Conservation (phyloP, 2,113 vertebrate species). For the Aix galericulata region DNA sequence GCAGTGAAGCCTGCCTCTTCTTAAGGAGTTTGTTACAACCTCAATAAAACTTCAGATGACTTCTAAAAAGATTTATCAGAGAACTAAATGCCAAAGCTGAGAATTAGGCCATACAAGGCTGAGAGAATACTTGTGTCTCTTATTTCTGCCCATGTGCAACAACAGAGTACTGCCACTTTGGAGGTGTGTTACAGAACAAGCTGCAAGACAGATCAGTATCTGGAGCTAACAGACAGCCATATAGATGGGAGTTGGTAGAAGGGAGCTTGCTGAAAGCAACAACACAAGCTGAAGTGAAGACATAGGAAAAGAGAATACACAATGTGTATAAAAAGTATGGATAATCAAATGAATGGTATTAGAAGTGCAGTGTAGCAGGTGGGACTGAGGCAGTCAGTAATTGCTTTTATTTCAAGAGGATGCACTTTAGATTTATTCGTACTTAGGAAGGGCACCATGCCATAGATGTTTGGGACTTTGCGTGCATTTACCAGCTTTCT, state of each 20-base stretch:
- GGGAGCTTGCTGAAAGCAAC: not conserved
- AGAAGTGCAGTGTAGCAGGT: not conserved
- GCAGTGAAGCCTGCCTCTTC: not conserved
- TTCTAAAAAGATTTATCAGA: not conserved
- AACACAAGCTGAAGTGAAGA: not conserved
- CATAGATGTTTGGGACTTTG: not conserved
- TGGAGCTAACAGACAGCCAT: not conserved
- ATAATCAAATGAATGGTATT: not conserved
- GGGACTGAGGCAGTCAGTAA: not conserved
- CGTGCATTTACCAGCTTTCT: not conserved
- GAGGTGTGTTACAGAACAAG: not conserved
- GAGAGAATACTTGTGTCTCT: not conserved
- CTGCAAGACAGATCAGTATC: not conserved
- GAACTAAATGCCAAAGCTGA: not conserved
- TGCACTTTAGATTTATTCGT: not conserved
- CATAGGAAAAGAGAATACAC: not conserved
- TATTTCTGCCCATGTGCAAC: accelerated
- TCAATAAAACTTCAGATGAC: not conserved
- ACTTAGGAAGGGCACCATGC: not conserved
- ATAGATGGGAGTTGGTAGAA: accelerated
- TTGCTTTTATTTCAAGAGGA: not conserved
- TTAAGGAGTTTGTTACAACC: not conserved
- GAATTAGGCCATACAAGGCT: accelerated
- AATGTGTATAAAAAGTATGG: not conserved
- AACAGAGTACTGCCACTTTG: not conserved